These are phyloP conservation scores for Cathartes aura DNA, from an alignment of 2,113 vertebrate species.

Conservation along the genomic window DNA sequence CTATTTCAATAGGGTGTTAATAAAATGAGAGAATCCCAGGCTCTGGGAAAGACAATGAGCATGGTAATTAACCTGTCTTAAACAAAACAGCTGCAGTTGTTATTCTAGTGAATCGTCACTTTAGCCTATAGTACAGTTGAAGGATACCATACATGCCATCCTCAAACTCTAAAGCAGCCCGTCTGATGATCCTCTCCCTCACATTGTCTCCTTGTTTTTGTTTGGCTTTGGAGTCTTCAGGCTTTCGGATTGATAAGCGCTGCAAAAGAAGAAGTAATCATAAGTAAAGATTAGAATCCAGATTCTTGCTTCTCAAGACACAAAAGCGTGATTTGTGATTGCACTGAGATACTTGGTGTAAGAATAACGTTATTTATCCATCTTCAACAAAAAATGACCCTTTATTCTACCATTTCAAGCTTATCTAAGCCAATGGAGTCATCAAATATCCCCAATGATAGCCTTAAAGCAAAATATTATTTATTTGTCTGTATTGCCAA, in stretches of 20 bases:
- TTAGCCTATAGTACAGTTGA: neutral
- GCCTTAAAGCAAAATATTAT: neutral
- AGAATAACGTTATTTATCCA: neutral
- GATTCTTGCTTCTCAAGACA: neutral
- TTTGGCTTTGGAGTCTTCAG: constrained; percentile 77
- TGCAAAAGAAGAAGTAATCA: constrained; percentile 65
- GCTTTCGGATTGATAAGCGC: constrained; percentile 88
- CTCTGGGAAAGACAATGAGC: neutral
- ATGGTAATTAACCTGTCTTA: neutral
- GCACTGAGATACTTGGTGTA: neutral
- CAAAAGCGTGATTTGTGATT: neutral
- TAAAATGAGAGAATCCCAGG: neutral
- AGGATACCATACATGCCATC: constrained; percentile 99
- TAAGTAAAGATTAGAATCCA: neutral
- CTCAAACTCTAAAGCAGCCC: constrained; percentile 95
- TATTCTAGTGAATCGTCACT: neutral
- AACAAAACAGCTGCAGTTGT: neutral
- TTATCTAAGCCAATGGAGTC: neutral
- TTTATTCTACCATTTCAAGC: neutral
- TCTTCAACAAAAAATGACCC: accelerated
- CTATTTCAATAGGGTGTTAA: neutral
- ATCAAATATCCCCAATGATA: neutral
- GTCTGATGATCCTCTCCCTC: constrained; percentile 92
- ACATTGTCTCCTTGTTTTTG: constrained; percentile 86
- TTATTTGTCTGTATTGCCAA: neutral